Evolutionary conservation across 1,140 invertebrate genomes (phyloP), one percentile per base, ranked within the genome.

Genomic region (Sycophila sp.): DNA sequence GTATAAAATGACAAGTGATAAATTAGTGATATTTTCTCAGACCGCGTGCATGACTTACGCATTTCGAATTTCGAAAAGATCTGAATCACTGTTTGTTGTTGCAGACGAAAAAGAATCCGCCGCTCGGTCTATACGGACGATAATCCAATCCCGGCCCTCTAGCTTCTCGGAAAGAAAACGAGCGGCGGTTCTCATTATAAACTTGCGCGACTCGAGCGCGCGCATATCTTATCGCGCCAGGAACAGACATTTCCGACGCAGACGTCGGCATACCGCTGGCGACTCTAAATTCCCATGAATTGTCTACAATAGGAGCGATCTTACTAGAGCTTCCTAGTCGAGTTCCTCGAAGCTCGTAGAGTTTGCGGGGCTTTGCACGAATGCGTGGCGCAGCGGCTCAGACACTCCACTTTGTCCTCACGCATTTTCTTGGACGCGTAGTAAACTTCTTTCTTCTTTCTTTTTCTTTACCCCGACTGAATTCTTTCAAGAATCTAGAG

Each of bases 251-350:
- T 34, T 63, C 17, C 40, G 10, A 17, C 28, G 22, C 32, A 4
- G n/a, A 26, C 45, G 13, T 32, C 15, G 26, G 4, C 22, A 2
- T 47, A 5, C 30, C 26, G 22, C 19, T 0, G 2, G 22, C 56
- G 56, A 49, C 30, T 49, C 49, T 47, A 32, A 49, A 63, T 47
- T 63, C 59, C 30, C 24, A 17, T 63, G 34, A 49, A 63, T 63
- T 30, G 24, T 11, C 59, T 15, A 34, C 42, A 49, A 47, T 63
- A 49, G 17, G 17, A 15, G 22, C 11, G 17, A 7, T 13, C 24
- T 62, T 4, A 32, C 30, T 22, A 45, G 34, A 49, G 42, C 59
- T 63, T 63, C 42, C 59, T 63, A 36, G 11, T 26, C n/a, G 5
- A 32, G 8, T 63, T 63, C 59, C 49, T 30, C 10, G 59, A 63